Conservation (phyloP, 2,113 vertebrate genomes). For the Carassius auratus region DNA sequence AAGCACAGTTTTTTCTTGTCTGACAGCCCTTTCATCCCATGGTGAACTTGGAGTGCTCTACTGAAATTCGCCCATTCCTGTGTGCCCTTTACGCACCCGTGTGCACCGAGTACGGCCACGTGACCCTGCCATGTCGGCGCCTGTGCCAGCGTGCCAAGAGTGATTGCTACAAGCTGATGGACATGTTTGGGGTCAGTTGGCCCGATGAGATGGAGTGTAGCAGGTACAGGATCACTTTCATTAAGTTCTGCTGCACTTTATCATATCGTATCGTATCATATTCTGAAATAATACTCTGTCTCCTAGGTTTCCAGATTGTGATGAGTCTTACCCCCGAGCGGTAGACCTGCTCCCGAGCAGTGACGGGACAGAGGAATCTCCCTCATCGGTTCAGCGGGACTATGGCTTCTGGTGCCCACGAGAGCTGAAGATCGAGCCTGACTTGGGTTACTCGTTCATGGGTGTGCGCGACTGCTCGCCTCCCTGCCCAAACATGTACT, state of each 20-base stretch:
- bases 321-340: constrained; percentile 88
- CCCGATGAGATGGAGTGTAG: constrained; percentile 96
- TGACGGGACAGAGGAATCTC: constrained; percentile 81
- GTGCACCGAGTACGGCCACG: constrained; percentile 91
- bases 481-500: constrained; percentile 98
- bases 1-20: not conserved
- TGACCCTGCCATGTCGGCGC: constrained; percentile 90
- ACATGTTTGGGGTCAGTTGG: constrained; percentile 96
- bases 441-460: constrained; percentile 93
- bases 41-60: constrained; percentile 95
- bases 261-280: not conserved
- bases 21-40: constrained; percentile 94
- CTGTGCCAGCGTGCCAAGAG: constrained; percentile 89
- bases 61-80: constrained; percentile 89
- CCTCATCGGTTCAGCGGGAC: constrained; percentile 86
- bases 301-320: constrained; percentile 91
- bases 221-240: constrained; percentile 75
- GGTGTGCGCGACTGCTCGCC: constrained; percentile 92
- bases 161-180: constrained; percentile 95
- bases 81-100: constrained; percentile 91
- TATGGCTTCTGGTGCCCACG: constrained; percentile 98
- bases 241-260: not conserved
- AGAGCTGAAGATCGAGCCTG: constrained; percentile 91
- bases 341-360: constrained; percentile 82
- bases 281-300: not conserved